Conservation (phyloP, 2,797 vertebrate genomes). For the Rallus crepitans region DNA sequence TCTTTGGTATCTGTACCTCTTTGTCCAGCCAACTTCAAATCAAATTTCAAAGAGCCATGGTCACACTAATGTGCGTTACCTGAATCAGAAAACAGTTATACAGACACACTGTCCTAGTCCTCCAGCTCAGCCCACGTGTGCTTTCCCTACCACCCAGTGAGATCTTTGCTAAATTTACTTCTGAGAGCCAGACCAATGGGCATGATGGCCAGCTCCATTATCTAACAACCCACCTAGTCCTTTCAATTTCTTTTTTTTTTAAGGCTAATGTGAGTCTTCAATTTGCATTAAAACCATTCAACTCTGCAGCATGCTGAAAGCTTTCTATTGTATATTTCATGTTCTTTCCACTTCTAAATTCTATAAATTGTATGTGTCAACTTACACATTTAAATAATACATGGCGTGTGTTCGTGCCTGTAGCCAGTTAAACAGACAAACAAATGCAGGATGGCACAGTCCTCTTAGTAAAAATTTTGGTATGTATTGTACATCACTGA, state of each 20-base stretch:
- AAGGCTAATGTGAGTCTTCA: neutral
- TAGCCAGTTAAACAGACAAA: neutral
- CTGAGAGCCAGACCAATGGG: neutral
- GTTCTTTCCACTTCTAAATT: neutral
- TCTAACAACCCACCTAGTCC: neutral
- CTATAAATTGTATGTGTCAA: neutral
- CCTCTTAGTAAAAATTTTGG: neutral
- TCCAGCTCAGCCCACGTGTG: neutral
- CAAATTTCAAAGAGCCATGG: neutral
- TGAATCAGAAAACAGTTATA: neutral
- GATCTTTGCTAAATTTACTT: neutral
- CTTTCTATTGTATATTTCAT: neutral
- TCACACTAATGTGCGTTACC: neutral
- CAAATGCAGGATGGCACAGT: neutral
- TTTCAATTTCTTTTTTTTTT: neutral
- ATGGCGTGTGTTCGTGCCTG: neutral
- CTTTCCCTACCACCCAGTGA: neutral
- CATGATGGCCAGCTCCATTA: neutral
- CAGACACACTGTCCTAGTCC: neutral
- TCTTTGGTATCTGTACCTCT: neutral
- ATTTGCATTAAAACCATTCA: neutral
- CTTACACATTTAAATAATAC: constrained; percentile 6
- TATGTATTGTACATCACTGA: neutral
- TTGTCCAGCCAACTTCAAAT: neutral
- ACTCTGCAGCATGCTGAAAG: neutral